Evolutionary conservation across 2,888 invertebrate species (phyloP), one percentile per base, ranked within the genome.

Genomic region (Clivina fossor): DNA sequence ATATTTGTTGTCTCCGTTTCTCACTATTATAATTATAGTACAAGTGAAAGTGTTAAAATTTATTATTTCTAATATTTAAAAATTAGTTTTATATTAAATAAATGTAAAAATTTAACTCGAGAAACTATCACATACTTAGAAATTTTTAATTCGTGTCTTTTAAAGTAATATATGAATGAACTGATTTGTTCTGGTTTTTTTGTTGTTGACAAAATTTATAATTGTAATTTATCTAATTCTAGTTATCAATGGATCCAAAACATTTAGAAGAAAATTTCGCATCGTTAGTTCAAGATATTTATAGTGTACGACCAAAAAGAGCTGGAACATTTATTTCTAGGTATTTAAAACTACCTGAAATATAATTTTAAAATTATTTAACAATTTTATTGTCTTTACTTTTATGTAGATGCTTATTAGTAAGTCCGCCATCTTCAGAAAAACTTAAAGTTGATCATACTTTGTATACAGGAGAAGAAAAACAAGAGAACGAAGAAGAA

Each of bases 261-360:
- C 78, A 84, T 44, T 74, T 93, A 32, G 86, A 86, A 64, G 86
- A 84, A 58, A 93, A 93, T 69, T 80, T 92, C 60, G 75, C 71
- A 40, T 74, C 79, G 0, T 64, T 91, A 11, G 63, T 93, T 4
- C 76, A 80, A 60, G 86, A 88, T 68, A 68, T 92, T 19, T 78
- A 86, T 65, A 67, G 70, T 0, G 74, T 76, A 46, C 80, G 83
- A 58, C 90, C 90, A 0, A 88, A 82, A 65, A 77, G 85, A 58
- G 76, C 78, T 19, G 88, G 85, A 0, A 74, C 76, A 11, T 91
- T 90, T 65, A 84, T 93, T 57, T 81, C 83, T 13, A 81, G 81
- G 83, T 85, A 76, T 28, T 44, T 41, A 19, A 56, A n/a, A n/a
- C n/a, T n/a, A n/a, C n/a, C 24, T 58, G 37, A 9, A 9, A 33